Base-by-base conservation (phyloP, 2,797 vertebrate species). In the Gallinago stenura region DNA sequence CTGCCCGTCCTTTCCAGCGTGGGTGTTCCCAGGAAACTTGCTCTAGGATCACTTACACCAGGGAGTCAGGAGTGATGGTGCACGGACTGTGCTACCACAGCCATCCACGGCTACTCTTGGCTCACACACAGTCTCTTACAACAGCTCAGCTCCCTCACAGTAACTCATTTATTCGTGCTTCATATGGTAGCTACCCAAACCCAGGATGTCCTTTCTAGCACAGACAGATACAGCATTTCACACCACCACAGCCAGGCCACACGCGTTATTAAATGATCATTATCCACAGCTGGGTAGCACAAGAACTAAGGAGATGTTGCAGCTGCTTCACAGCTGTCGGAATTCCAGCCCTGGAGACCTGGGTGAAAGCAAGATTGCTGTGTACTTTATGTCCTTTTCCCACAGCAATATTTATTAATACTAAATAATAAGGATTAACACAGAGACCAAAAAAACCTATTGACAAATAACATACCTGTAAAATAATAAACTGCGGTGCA, bases 91-190 rank as follows among this genome's bases (percentile, higher is more conserved):
- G 45, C 86, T 69, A 0, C 46, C 30, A 7, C 73, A 80, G 4
- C 19, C 21, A 7, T 7, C 11, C 10, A 1, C 0, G 0, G 12
- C 26, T 6, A 4, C 48, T 31, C 35, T 15, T 31, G 50, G 37
- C 43, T 70, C 33, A 41, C 57, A 6, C 1, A 6, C 1, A 9
- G 26, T 9, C 25, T 60, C 60, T 31, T 30, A 16, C 3, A 60
- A 8, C 46, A 66, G 41, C 71, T 80, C 66, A 5, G 15, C 17
- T 24, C 60, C 13, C 6, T 39, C 8, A 1, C 5, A 15, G 28
- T 11, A 14, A 37, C 43, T 70, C 24, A 15, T 28, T 18, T 54
- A 15, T 25, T 16, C 39, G n/a, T 46, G 37, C 33, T 61, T 77
- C 54, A 4, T 21, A 3, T 7, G 22, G 30, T 25, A 87, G 58